phyloP scores from a whole-genome alignment of 2,888 invertebrate species.

The Lagria hirta region DNA sequence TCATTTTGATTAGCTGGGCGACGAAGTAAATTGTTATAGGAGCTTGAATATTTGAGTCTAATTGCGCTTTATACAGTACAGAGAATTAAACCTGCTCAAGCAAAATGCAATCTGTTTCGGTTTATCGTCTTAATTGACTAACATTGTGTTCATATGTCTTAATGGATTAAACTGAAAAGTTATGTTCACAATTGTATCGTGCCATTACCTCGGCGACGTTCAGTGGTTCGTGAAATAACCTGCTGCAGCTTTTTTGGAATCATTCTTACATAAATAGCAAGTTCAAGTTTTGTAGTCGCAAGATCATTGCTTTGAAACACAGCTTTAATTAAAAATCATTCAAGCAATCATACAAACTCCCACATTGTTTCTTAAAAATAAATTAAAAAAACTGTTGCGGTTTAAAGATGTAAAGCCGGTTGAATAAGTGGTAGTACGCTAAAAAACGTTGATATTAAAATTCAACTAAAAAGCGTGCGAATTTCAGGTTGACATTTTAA shows the following conservation, averaged over 20 bases:
- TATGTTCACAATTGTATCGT: constrained; percentile 1
- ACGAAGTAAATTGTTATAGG: constrained; percentile 16
- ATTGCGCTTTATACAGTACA: constrained; percentile 22
- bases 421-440: no score
- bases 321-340: no score
- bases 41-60: constrained; percentile 21
- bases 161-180: constrained; percentile 7
- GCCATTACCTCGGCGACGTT: constrained; percentile 6
- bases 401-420: no score
- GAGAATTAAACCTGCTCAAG: constrained; percentile 24
- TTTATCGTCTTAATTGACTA: constrained; percentile 24
- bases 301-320: no score
- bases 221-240: not conserved
- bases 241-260: constrained; percentile 2
- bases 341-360: no score
- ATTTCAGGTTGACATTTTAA: no score
- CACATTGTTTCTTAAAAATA: no score
- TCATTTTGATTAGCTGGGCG: no score
- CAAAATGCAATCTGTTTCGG: constrained; percentile 27
- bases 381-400: no score
- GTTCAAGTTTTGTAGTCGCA: constrained; percentile 1
- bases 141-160: constrained; percentile 17
- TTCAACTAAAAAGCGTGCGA: no score
- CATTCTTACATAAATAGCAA: constrained; percentile 1
- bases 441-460: no score